Base-by-base conservation (phyloP, 2,888 invertebrate genomes). In the Xanthia icteritia region DNA sequence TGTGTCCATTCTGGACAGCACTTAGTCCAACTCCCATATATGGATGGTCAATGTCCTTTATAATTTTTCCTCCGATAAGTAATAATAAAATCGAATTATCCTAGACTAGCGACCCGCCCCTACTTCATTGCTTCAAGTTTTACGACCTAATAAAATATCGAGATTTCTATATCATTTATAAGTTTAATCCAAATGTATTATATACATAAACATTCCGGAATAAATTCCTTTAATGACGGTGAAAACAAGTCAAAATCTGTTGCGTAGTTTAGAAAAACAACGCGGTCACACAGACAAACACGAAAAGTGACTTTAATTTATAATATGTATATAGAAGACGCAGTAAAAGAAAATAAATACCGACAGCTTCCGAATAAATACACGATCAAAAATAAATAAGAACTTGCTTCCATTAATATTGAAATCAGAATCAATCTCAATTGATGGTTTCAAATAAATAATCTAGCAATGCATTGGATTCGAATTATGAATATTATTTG, bases 401-500 rank as follows among this genome's bases (percentile, higher is more conserved):
- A 60, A 23, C 42, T 72, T 15, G 20, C 20, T 39, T 5, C 2
- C n/a, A n/a, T 60, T 60, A 6, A 48, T 23, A 4, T 67, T 51
- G 6, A n/a, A 84, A 81, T 66, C 20, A 39, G 23, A 48, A 68
- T 36, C 54, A 68, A 76, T 67, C 20, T 61, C 42, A 71, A 65
- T 74, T 60, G 2, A 17, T 5, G 13, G 17, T 84, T 39, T 36
- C 31, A 60, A 71, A 48, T 63, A 15, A 61, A 63, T 73, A 48
- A n/a, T 23, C 11, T 8, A 15, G 23, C n/a, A 56, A 48, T n/a
- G 42, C 51, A 60, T 51, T 48, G 13, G 15, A 31, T 63, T 68
- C 20, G 45, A 61, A 63, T 61, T 75, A 64, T 56, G 74, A 72
- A 77, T 81, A 76, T 77, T 70, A 73, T 73, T 79, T 63, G 13